These are phyloP conservation scores for Battus philenor DNA, from an alignment of 1,140 invertebrate species.

Conservation along the genomic window DNA sequence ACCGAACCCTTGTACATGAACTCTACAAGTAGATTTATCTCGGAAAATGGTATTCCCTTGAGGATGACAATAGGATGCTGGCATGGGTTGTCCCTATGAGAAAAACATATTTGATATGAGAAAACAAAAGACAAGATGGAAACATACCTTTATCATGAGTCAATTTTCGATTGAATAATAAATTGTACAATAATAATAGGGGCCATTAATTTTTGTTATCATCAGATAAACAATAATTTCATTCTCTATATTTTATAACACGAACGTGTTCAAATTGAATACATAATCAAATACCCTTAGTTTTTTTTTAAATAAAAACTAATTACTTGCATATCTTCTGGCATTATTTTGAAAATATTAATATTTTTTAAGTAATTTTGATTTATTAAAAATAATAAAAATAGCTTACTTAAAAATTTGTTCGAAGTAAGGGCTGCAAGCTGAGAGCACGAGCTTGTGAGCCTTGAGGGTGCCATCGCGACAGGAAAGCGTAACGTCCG, in stretches of 20 bases:
- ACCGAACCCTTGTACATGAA: constrained; percentile 86
- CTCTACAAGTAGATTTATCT: constrained; percentile 82
- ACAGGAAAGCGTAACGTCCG: constrained; percentile 81
- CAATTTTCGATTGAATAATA: constrained; percentile 27
- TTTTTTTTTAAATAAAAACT: too few relatives aligned
- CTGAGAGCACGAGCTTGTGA: constrained; percentile 83
- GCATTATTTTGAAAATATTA: constrained; percentile 1
- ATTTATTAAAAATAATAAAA: too few relatives aligned
- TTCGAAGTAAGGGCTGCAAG: constrained; percentile 86
- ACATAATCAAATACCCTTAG: too few relatives aligned
- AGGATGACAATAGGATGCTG: constrained; percentile 84
- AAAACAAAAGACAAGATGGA: neutral
- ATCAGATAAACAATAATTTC: constrained; percentile 51
- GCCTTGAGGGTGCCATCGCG: constrained; percentile 81
- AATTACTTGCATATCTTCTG: neutral
- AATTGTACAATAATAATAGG: constrained; percentile 35
- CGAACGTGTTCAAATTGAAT: too few relatives aligned
- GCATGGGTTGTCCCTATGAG: constrained; percentile 80
- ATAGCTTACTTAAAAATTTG: constrained; percentile 81
- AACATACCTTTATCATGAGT: constrained; percentile 23
- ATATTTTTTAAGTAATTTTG: too few relatives aligned
- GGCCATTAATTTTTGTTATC: constrained; percentile 46
- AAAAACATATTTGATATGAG: constrained; percentile 23
- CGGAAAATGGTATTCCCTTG: constrained; percentile 81
- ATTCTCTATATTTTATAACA: too few relatives aligned